These are phyloP conservation scores for Gulo gulo DNA, from an alignment of 2,113 vertebrate species.

Conservation along the genomic window DNA sequence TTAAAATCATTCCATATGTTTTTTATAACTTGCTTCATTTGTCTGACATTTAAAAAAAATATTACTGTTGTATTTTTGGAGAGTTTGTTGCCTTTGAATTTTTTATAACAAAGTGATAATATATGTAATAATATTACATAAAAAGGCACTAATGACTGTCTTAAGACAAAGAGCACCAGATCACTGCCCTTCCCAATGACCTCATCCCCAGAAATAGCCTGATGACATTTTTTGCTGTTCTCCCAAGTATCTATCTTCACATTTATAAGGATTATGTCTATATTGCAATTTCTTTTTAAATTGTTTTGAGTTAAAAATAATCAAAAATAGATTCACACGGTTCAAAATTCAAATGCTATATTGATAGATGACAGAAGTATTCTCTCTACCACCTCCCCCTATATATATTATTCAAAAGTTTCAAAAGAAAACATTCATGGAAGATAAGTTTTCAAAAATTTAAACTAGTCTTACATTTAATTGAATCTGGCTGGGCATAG, in stretches of 20 bases:
- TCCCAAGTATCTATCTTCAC: neutral
- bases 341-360: neutral
- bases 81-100: neutral
- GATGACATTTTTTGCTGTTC: neutral
- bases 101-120: neutral
- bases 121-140: neutral
- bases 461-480: neutral
- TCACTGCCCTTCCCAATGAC: neutral
- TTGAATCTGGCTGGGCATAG: neutral
- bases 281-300: neutral
- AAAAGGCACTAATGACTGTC: neutral
- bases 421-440: neutral
- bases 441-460: neutral
- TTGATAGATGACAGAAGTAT: neutral
- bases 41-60: neutral
- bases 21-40: conserved; percentile 1
- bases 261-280: neutral
- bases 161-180: neutral
- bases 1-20: neutral
- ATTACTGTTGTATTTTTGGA: neutral
- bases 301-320: neutral
- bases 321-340: neutral
- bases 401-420: neutral
- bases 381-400: neutral
- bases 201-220: neutral